A percentile compares a stretch with the other conserved stretches of the same genome.
These are phyloP conservation scores for Pteromalus puparum DNA, from an alignment of 1,140 invertebrate species.

Conservation along the genomic window DNA sequence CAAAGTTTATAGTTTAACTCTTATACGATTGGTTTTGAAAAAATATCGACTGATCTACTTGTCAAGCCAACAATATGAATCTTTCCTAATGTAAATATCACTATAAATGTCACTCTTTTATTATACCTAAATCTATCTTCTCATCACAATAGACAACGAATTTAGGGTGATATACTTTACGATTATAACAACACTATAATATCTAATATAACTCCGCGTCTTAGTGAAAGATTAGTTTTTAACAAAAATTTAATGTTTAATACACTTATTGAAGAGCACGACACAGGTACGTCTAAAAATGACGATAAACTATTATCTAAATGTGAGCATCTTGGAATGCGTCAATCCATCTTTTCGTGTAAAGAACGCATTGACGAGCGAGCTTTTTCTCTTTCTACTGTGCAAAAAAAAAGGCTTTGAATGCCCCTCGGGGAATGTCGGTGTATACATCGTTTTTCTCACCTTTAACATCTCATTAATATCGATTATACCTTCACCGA, in stretches of 20 bases:
- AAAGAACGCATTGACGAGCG: not conserved
- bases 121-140: constrained; percentile 14
- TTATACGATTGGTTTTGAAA: no score
- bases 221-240: constrained; percentile 31
- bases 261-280: constrained; percentile 47
- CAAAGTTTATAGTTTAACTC: no score
- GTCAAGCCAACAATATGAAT: constrained; percentile 6
- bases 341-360: not conserved
- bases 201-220: not conserved
- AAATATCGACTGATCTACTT: not conserved
- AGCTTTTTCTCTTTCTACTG: not conserved
- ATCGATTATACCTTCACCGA: no score
- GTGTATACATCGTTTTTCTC: not conserved
- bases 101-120: constrained; percentile 11
- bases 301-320: constrained; percentile 25
- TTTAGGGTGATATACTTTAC: constrained; percentile 32
- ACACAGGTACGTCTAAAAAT: constrained; percentile 47
- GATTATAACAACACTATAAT: constrained; percentile 32
- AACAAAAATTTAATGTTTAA: constrained; percentile 44
- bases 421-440: no score
- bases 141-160: constrained; percentile 23
- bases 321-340: constrained; percentile 41
- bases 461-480: not conserved
- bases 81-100: constrained; percentile 40
- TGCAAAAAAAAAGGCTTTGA: no score